A percentile compares a stretch with the other conserved stretches of the same genome.
These are phyloP conservation scores for Zhuqinia jingwanae DNA, from an alignment of 2,888 invertebrate species.

Conservation along the genomic window DNA sequence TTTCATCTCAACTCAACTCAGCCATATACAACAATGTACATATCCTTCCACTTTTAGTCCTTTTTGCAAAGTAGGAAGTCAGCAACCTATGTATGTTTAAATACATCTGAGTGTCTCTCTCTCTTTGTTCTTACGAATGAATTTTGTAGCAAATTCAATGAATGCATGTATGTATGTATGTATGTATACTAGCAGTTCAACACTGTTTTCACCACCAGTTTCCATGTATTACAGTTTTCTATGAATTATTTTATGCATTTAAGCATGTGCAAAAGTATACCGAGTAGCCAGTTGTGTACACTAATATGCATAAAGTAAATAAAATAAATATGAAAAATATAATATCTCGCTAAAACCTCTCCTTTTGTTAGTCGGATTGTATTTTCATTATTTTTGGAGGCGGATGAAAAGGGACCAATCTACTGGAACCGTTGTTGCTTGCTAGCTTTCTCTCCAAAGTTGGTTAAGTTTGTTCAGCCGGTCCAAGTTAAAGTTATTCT, in stretches of 20 bases:
- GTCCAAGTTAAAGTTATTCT: background rate
- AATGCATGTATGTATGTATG: slow-evolving; percentile 5
- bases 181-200: too few species aligned
- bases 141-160: background rate
- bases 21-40: slow-evolving; percentile 45
- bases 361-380: slow-evolving; percentile 48
- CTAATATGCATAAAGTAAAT: slow-evolving; percentile 16
- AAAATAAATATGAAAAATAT: slow-evolving; percentile 31
- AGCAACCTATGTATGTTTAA: slow-evolving; percentile 33
- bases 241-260: too few species aligned
- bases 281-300: too few species aligned
- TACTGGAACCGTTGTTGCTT: slow-evolving; percentile 53
- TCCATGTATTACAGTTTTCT: too few species aligned
- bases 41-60: slow-evolving; percentile 51
- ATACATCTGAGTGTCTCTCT: slow-evolving; percentile 44
- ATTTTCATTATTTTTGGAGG: slow-evolving; percentile 54
- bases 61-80: slow-evolving; percentile 31
- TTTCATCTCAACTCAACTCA: too few species aligned
- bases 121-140: slow-evolving; percentile 39
- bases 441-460: slow-evolving; percentile 1
- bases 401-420: slow-evolving; percentile 54
- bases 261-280: too few species aligned
- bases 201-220: too few species aligned
- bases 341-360: slow-evolving; percentile 6
- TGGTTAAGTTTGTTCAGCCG: slow-evolving; percentile 24